Conservation (phyloP, 1,140 invertebrate genomes). For the Orchesella cincta region DNA sequence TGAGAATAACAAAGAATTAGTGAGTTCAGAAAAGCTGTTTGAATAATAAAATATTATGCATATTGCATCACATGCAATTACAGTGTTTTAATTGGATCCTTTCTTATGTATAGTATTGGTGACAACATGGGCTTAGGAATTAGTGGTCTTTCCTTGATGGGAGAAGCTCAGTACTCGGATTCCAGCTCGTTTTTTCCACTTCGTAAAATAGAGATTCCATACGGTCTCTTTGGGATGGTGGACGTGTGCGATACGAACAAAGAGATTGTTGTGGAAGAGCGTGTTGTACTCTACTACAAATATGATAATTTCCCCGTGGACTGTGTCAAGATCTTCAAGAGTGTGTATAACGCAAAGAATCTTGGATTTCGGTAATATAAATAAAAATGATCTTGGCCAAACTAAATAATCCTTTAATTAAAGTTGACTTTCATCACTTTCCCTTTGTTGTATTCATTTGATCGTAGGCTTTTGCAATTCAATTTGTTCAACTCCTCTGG, state of each 20-base stretch:
- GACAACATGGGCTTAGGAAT: constrained; percentile 87
- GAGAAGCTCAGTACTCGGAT: constrained; percentile 84
- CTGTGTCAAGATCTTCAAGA: constrained; percentile 96
- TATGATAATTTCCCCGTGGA: constrained; percentile 95
- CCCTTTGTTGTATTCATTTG: constrained; percentile 45
- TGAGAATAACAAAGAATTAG: constrained; percentile 62
- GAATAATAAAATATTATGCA: background rate
- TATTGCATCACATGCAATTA: too few relatives aligned
- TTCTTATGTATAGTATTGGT: constrained; percentile 64
- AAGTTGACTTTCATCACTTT: background rate
- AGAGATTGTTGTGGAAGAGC: constrained; percentile 83
- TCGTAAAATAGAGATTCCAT: constrained; percentile 82
- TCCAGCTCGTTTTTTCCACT: constrained; percentile 84
- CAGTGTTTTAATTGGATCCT: too few relatives aligned
- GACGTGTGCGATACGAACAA: constrained; percentile 95
- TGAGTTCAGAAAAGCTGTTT: constrained; percentile 48
- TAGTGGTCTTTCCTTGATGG: constrained; percentile 83
- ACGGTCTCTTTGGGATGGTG: constrained; percentile 90
- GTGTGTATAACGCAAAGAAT: constrained; percentile 76
- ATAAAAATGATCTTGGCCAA: background rate
- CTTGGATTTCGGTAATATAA: constrained; percentile 72
- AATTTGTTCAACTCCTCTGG: constrained; percentile 89
- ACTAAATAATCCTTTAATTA: background rate
- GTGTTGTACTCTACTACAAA: constrained; percentile 93
- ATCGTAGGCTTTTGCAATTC: constrained; percentile 84